These are phyloP conservation scores for Aphaenogaster floridana DNA, from an alignment of 1,140 invertebrate genomes.

Conservation along the genomic window DNA sequence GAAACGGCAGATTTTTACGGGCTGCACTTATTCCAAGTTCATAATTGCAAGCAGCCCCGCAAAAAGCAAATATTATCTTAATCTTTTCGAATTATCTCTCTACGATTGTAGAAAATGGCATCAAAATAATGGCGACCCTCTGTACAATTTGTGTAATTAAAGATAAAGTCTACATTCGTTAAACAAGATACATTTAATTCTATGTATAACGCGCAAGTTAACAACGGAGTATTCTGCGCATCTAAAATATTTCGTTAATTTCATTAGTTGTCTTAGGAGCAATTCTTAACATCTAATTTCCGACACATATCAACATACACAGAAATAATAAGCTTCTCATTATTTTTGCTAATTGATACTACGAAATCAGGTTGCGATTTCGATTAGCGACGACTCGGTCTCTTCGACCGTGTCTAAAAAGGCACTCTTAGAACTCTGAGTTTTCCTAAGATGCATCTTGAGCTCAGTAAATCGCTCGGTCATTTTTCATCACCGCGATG, in stretches of 20 bases:
- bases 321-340: neutral
- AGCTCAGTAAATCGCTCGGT: conserved; percentile 19
- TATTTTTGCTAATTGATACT: neutral
- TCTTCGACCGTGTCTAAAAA: neutral
- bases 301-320: neutral
- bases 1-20: conserved; percentile 1
- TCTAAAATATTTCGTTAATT: neutral
- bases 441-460: conserved; percentile 7
- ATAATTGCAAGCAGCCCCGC: neutral
- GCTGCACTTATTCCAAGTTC: neutral
- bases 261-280: neutral
- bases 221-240: neutral
- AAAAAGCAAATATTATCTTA: neutral
- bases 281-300: neutral
- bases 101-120: conserved; percentile 10
- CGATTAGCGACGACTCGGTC: neutral
- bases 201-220: neutral
- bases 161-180: neutral
- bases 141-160: neutral
- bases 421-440: neutral
- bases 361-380: neutral
- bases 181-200: neutral
- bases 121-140: neutral
- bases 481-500: conserved; percentile 42
- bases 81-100: neutral